Evolutionary conservation across 2,113 vertebrate species (phyloP).

Genomic region (Limnothrissa miodon): DNA sequence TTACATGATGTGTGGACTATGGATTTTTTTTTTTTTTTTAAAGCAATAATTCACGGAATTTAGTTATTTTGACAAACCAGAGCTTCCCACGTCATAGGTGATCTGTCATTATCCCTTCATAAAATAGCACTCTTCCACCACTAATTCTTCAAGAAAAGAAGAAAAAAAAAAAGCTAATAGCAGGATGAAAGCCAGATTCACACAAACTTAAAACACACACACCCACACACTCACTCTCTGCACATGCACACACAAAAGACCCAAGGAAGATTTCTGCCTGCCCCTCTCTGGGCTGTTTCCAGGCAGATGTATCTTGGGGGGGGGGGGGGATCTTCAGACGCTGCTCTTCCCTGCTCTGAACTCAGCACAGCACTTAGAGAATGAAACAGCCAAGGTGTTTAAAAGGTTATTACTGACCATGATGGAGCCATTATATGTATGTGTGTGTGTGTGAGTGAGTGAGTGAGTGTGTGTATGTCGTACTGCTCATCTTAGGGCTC

Average conservation of each 20-base stretch:
- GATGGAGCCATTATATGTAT: neutral
- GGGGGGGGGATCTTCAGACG: neutral
- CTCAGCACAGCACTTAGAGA: neutral
- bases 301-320: neutral
- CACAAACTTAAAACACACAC: neutral
- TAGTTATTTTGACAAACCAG: conserved; percentile 16
- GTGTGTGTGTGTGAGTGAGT: too few species aligned
- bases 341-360: neutral
- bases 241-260: neutral
- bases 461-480: neutral
- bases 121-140: conserved; percentile 8
- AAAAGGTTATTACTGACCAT: neutral
- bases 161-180: neutral
- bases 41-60: conserved; percentile 16
- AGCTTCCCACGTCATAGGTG: conserved; percentile 14
- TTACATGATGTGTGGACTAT: neutral
- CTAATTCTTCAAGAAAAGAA: neutral
- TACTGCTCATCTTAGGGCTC: neutral
- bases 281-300: neutral
- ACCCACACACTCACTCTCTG: too few species aligned
- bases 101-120: conserved; percentile 16
- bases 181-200: neutral
- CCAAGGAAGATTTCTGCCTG: neutral
- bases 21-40: neutral
- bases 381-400: neutral